These are phyloP conservation scores for Gerosis bhagava DNA, from an alignment of 2,888 invertebrate species.

Conservation along the genomic window DNA sequence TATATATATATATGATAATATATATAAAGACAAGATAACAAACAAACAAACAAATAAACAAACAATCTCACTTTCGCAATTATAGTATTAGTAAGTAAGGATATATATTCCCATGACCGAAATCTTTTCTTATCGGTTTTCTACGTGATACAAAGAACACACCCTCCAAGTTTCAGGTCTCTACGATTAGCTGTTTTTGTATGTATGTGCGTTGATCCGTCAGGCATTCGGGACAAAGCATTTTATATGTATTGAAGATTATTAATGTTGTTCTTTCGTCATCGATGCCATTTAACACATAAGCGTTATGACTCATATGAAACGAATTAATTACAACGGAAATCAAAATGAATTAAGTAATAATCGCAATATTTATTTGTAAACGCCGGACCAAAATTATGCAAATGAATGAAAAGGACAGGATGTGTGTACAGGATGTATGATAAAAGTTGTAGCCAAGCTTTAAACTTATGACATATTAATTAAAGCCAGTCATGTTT, in stretches of 20 bases:
- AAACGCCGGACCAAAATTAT: slow-evolving; percentile 19
- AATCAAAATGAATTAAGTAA: slow-evolving; percentile 25
- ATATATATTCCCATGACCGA: no score
- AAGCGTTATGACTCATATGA: slow-evolving; percentile 14
- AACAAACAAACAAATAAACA: no score
- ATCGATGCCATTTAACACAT: slow-evolving; percentile 5
- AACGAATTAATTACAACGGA: slow-evolving; percentile 21
- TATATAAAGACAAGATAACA: no score
- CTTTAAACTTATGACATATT: slow-evolving; percentile 22
- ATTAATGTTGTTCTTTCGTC: not conserved
- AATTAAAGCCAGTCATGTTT: slow-evolving; percentile 10
- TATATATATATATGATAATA: no score
- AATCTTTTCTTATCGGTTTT: no score
- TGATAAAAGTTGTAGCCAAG: slow-evolving; percentile 20
- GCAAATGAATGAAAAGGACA: slow-evolving; percentile 25
- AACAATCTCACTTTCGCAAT: no score
- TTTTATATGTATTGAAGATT: not conserved
- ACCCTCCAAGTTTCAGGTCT: no score
- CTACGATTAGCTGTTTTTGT: no score
- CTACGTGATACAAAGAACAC: no score
- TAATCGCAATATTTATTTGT: slow-evolving; percentile 18
- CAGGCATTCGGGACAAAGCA: no score
- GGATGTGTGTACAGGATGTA: slow-evolving; percentile 23
- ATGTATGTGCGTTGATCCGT: no score
- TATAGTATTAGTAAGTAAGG: no score